Conservation (phyloP, 2,797 vertebrate genomes). For the Iguana delicatissima region DNA sequence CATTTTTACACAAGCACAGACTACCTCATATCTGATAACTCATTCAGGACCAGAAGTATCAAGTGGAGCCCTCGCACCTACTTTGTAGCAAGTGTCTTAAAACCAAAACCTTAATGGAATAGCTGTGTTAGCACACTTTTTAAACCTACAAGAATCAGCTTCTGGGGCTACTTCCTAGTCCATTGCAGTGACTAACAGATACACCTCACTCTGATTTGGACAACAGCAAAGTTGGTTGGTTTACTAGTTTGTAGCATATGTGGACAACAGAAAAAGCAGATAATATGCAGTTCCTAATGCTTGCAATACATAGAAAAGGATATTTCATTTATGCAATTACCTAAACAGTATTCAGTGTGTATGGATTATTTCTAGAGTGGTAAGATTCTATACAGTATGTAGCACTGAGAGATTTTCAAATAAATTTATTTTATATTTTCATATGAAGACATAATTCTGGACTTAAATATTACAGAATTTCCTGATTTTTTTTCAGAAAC, state of each 20-base stretch:
- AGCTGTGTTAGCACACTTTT: neutral
- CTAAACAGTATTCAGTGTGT: neutral
- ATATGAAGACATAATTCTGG: conserved; percentile 50
- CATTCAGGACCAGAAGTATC: neutral
- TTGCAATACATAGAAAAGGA: neutral
- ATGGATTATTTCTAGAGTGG: no score
- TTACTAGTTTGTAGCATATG: neutral
- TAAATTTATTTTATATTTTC: conserved; percentile 75
- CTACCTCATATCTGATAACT: neutral
- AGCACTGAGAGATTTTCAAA: conserved; percentile 47
- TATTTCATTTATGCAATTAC: neutral
- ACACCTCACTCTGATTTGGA: neutral
- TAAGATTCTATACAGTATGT: no score
- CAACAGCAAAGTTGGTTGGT: neutral
- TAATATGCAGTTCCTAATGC: neutral
- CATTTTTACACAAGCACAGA: neutral
- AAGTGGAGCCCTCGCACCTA: neutral
- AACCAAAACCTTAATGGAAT: neutral
- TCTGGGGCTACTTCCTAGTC: neutral
- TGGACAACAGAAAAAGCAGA: neutral
- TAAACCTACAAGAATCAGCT: neutral
- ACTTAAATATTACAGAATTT: conserved; percentile 65
- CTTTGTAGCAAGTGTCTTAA: neutral
- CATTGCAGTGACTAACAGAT: neutral
- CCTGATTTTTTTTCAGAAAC: conserved; percentile 40